phyloP scores from a whole-genome alignment of 2,888 invertebrate genomes.

The Stenodera caucasica region DNA sequence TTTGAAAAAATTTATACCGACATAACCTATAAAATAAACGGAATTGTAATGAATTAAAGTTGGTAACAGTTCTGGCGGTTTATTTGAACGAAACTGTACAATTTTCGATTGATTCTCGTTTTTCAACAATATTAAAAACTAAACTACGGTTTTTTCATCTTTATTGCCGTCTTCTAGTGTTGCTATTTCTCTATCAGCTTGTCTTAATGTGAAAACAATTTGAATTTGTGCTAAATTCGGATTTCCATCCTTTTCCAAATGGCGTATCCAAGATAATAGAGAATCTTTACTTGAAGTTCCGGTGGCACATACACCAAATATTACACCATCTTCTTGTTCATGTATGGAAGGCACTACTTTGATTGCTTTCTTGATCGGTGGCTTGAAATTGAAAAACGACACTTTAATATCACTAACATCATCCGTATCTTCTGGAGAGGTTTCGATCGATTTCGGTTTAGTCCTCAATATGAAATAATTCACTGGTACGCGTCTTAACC shows the following conservation, averaged over 20 bases:
- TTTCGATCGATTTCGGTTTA: slow-evolving; percentile 61
- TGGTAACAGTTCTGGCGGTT: background rate
- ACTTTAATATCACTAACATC: slow-evolving; percentile 72
- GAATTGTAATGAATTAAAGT: slow-evolving; percentile 12
- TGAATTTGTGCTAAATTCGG: slow-evolving; percentile 73
- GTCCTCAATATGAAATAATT: slow-evolving; percentile 83
- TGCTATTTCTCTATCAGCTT: slow-evolving; percentile 59
- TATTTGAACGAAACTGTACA: background rate
- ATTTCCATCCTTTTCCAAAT: slow-evolving; percentile 75
- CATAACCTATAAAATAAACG: slow-evolving; percentile 26
- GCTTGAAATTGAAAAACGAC: slow-evolving; percentile 59
- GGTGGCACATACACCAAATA: slow-evolving; percentile 86
- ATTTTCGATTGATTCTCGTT: background rate
- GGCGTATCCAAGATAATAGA: slow-evolving; percentile 86
- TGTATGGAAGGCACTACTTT: slow-evolving; percentile 70
- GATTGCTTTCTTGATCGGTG: slow-evolving; percentile 53
- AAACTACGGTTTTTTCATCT: background rate
- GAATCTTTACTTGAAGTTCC: slow-evolving; percentile 91
- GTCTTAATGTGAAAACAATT: slow-evolving; percentile 80
- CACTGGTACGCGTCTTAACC: slow-evolving; percentile 73
- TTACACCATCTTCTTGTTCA: slow-evolving; percentile 90
- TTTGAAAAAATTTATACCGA: background rate
- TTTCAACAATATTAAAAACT: background rate
- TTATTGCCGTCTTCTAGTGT: slow-evolving; percentile 6
- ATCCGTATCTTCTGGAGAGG: slow-evolving; percentile 64